phyloP scores from a whole-genome alignment of 2,888 invertebrate species.

The Microplitis deprimator region DNA sequence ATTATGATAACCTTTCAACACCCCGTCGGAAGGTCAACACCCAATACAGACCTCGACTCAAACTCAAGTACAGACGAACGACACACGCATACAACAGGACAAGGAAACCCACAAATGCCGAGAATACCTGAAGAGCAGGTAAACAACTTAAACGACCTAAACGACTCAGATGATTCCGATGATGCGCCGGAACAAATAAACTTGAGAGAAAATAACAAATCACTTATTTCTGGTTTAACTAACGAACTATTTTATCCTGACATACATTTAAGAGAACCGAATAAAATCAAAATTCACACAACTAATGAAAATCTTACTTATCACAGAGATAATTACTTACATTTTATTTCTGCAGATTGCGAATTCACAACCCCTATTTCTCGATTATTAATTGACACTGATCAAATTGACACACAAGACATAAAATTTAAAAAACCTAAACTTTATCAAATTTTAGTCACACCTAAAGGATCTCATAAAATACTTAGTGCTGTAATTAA shows the following conservation, averaged over 20 bases:
- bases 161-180: no score
- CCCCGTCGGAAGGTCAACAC: slow-evolving; percentile 12
- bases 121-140: background rate
- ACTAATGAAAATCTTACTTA: slow-evolving; percentile 27
- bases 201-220: no score
- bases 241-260: background rate
- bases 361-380: background rate
- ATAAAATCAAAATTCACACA: background rate
- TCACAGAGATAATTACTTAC: slow-evolving; percentile 9
- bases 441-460: slow-evolving; percentile 25
- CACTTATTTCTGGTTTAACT: background rate
- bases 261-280: background rate
- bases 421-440: slow-evolving; percentile 28
- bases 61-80: background rate
- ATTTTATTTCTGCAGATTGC: no score
- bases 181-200: no score
- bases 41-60: background rate
- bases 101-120: background rate
- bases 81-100: background rate
- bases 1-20: slow-evolving; percentile 2
- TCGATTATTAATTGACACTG: slow-evolving; percentile 24
- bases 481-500: slow-evolving; percentile 25
- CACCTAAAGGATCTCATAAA: background rate
- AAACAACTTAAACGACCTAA: no score
- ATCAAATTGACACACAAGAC: slow-evolving; percentile 16